phyloP scores from a whole-genome alignment of 1,140 invertebrate genomes.

The Spodoptera frugiperda region DNA sequence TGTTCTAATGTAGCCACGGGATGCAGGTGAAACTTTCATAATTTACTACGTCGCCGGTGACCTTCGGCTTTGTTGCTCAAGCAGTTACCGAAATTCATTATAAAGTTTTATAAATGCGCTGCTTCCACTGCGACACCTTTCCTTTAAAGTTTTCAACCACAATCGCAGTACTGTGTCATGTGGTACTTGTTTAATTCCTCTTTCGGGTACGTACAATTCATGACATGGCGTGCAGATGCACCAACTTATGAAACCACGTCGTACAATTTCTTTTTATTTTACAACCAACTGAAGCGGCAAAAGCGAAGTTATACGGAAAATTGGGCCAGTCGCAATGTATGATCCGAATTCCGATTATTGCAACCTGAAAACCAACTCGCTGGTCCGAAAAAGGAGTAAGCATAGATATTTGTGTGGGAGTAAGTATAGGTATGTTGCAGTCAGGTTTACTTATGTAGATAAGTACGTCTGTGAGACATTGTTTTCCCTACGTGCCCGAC shows the following conservation, averaged over 20 bases:
- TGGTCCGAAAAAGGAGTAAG: constrained; percentile 18
- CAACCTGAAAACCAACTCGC: constrained; percentile 9
- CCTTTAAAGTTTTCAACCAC: neutral
- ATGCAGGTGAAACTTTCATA: constrained; percentile 65
- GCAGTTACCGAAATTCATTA: constrained; percentile 30
- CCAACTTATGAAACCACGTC: constrained; percentile 13
- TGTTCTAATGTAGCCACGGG: constrained; percentile 65
- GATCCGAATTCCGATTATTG: constrained; percentile 36
- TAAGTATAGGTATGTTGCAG: neutral
- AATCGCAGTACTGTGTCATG: neutral
- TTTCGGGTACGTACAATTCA: neutral
- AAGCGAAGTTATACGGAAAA: constrained; percentile 23
- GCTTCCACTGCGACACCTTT: neutral
- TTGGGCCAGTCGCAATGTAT: constrained; percentile 19
- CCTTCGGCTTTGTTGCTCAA: constrained; percentile 29
- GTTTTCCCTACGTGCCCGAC: constrained; percentile 39
- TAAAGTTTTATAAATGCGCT: constrained; percentile 31
- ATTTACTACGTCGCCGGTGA: constrained; percentile 55
- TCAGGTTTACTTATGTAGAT: constrained; percentile 28
- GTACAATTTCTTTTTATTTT: constrained; percentile 25
- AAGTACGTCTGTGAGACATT: constrained; percentile 29
- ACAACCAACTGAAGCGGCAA: constrained; percentile 11
- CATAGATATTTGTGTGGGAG: neutral
- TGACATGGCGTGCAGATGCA: neutral
- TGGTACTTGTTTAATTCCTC: neutral